Percentiles rank a stretch among this genome's conserved stretches.
Conservation (phyloP, 2,113 vertebrate genomes). For the Macaca fascicularis region T2T-MFA8v1.1 NC_088375.1:119330001-119330500, state of each 20-base stretch:
- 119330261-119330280: not conserved
- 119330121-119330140: not conserved
- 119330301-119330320: not conserved
- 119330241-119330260: not conserved
- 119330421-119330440: not conserved
- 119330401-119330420: not conserved
- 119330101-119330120: not conserved
- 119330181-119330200: not conserved
- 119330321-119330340: not conserved
- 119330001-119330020: not conserved
- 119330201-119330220: not conserved
- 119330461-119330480: not conserved
- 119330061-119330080: not conserved
- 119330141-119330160: not conserved
- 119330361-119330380: not conserved
- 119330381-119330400: not conserved
- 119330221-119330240: not conserved
- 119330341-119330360: not conserved
- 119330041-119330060: constrained; percentile 35
- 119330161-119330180: not conserved
- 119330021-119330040: constrained; percentile 8
- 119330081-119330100: constrained; percentile 25
- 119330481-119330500: not conserved
- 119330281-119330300: not conserved
- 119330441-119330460: not conserved